Conservation (phyloP, 2,797 vertebrate genomes). For the Petrocephalus schoutedeni region DNA sequence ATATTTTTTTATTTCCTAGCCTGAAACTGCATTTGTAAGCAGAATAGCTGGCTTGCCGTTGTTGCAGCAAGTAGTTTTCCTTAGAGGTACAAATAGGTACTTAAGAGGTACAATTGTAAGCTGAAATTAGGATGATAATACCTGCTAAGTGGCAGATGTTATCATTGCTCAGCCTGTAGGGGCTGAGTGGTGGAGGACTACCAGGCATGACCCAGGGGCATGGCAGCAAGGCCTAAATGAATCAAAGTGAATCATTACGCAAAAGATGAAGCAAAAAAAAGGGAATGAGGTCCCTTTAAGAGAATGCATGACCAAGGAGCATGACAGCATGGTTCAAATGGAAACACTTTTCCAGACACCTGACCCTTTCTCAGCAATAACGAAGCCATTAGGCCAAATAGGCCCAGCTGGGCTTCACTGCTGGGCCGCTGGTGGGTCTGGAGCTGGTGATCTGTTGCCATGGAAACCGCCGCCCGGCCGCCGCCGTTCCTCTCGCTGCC, state of each 20-base stretch:
- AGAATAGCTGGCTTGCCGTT: background rate
- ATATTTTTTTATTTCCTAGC: background rate
- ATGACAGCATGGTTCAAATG: background rate
- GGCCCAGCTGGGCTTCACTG: constrained; percentile 3
- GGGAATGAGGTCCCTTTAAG: background rate
- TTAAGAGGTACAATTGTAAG: background rate
- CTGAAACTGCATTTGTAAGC: background rate
- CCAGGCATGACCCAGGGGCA: background rate
- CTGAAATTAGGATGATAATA: background rate
- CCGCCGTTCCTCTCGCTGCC: background rate
- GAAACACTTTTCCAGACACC: background rate
- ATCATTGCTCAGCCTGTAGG: background rate
- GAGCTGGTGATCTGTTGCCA: background rate
- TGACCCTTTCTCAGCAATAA: background rate
- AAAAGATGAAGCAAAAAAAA: background rate
- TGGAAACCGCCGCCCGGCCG: background rate
- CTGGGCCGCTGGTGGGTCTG: background rate
- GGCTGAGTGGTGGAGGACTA: background rate
- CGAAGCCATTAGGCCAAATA: background rate
- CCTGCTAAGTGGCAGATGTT: background rate
- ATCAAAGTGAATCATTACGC: background rate
- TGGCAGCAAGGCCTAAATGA: background rate
- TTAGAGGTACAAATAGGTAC: background rate
- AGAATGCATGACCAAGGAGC: background rate
- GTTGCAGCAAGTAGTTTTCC: background rate